phyloP scores from a whole-genome alignment of 2,797 vertebrate genomes.

The Helarctos malayanus region DNA sequence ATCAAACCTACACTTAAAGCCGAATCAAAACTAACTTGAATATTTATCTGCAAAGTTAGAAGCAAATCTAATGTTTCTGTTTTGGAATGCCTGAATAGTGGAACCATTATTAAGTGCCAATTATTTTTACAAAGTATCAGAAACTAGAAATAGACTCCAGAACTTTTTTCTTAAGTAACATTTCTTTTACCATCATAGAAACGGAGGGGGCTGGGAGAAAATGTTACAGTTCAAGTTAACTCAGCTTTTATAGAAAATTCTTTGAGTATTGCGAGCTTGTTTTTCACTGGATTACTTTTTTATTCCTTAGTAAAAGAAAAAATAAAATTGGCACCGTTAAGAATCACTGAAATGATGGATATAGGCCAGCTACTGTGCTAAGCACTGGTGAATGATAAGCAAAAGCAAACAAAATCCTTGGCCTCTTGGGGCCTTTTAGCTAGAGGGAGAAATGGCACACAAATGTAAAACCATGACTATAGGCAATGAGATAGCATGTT shows the following conservation, averaged over 20 bases:
- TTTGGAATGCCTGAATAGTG: not conserved
- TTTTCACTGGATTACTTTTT: not conserved
- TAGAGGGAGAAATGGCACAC: not conserved
- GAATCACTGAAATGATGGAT: not conserved
- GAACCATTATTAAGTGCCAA: not conserved
- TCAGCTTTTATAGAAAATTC: slow-evolving; percentile 34
- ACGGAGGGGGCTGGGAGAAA: not conserved
- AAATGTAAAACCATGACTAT: not conserved
- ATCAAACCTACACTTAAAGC: not conserved
- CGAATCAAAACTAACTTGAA: slow-evolving; percentile 6
- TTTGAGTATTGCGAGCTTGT: not conserved
- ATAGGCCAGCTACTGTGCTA: not conserved
- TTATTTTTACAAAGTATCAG: not conserved
- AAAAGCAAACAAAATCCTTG: not conserved
- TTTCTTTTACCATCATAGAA: not conserved
- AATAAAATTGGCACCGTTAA: not conserved
- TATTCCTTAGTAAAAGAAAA: not conserved
- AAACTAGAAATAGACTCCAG: not conserved
- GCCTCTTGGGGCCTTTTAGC: not conserved
- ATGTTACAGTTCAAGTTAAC: slow-evolving; percentile 15
- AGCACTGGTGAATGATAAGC: not conserved
- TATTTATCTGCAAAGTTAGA: slow-evolving; percentile 27
- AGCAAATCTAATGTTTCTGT: slow-evolving; percentile 46
- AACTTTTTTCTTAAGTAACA: not conserved
- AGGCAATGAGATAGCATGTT: not conserved